Evolutionary conservation across 2,888 invertebrate species (phyloP), one percentile per base, ranked within the genome.

Genomic region (Cheilosia scutellata): DNA sequence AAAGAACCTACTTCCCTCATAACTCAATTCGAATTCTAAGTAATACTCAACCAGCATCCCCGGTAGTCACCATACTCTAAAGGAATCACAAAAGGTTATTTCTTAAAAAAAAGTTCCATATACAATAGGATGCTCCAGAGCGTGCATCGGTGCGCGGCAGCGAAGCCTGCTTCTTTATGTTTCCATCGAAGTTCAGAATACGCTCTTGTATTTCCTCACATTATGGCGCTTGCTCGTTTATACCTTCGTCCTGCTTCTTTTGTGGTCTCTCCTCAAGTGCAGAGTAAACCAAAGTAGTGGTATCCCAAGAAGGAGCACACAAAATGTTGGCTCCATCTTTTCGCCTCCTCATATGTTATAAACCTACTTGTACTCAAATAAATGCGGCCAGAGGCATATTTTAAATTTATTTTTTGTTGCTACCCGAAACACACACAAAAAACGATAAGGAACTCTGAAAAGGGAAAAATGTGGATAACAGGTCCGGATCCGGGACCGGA

Each of bases 401-500:
- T 62, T 16, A 60, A 77, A 60, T 58, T 77, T 53, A 57, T 57
- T 47, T 51, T 9, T 9, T 33, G 33, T 33, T 33, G 25, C 25
- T 53, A 44, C 29, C 11, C 53, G 68, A 76, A 68, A 37, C 33
- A 37, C 37, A 37, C 49, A 20, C 57, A 44, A 40, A 47, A 9
- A 58, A 68, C 33, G 33, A 70, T 20, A 27, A 5, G n/a, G 16
- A 70, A 51, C 31, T 42, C n/a, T 62, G 37, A 42, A 57, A 58
- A 63, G 29, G 29, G 78, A 74, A 65, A 79, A 65, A 79, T 72
- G 65, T 44, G 53, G 37, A 66, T 66, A 79, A 75, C 66, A 65
- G 51, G 66, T 33, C 53, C 68, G 33, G 51, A 53, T 33, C 51
- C 80, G 33, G 49, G 9, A 13, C 51, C 51, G 29, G 62, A 70